A percentile compares a stretch with the other conserved stretches of the same genome.
phyloP scores from a whole-genome alignment of 2,888 invertebrate species.

The Thymelicus acteon region DNA sequence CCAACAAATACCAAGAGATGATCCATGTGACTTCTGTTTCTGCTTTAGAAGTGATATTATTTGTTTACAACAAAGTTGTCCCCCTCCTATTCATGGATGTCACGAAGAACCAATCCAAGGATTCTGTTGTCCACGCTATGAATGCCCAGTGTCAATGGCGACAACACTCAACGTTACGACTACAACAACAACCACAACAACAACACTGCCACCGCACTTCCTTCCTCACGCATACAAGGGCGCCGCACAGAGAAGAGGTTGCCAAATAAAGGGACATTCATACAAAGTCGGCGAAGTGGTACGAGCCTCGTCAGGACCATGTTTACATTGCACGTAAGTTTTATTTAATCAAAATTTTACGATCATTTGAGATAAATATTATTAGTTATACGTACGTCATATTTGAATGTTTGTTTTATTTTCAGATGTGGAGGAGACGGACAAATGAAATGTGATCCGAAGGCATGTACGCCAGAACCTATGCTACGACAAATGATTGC shows the following conservation, averaged over 20 bases:
- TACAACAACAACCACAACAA: constrained; percentile 94
- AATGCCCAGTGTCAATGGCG: constrained; percentile 96
- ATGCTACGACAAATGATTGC: constrained; percentile 96
- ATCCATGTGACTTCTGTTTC: constrained; percentile 98
- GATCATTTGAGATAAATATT: background rate
- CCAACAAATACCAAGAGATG: constrained; percentile 96
- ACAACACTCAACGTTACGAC: constrained; percentile 92
- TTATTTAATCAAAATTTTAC: background rate
- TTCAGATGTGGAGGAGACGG: constrained; percentile 95
- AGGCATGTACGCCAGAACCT: constrained; percentile 94
- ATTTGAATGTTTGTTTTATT: constrained; percentile 42
- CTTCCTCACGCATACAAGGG: constrained; percentile 91
- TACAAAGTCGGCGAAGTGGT: constrained; percentile 95
- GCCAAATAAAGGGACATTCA: constrained; percentile 93
- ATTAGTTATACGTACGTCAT: background rate
- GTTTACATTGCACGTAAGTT: constrained; percentile 97
- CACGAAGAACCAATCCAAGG: constrained; percentile 96
- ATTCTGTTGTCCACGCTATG: constrained; percentile 97
- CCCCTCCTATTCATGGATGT: constrained; percentile 96
- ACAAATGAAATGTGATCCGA: constrained; percentile 97
- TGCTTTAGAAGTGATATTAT: constrained; percentile 98
- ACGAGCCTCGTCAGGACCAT: constrained; percentile 94
- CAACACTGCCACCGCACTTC: constrained; percentile 93
- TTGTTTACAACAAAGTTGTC: constrained; percentile 97
- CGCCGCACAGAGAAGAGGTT: constrained; percentile 90